A percentile compares a stretch with the other conserved stretches of the same genome.
These are phyloP conservation scores for Abrostola tripartita DNA, from an alignment of 2,888 invertebrate genomes.

Conservation along the genomic window DNA sequence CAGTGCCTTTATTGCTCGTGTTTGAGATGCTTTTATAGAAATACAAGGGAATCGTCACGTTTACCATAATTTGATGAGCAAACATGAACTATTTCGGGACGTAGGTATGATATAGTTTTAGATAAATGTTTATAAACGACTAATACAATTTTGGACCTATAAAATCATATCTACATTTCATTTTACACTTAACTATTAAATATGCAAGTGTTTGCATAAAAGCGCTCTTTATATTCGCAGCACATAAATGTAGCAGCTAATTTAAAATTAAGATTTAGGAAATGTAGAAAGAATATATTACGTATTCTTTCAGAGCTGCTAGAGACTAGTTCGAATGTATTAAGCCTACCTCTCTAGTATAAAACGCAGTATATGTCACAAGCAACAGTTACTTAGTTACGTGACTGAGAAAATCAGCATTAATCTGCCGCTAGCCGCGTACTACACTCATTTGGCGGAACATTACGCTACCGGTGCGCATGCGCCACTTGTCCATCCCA, in stretches of 20 bases:
- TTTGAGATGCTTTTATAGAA: slow-evolving; percentile 63
- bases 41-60: slow-evolving; percentile 60
- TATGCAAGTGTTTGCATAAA: not conserved
- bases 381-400: slow-evolving; percentile 74
- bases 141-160: slow-evolving; percentile 7
- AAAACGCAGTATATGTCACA: slow-evolving; percentile 48
- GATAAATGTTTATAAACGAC: slow-evolving; percentile 24
- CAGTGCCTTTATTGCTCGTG: slow-evolving; percentile 57
- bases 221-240: slow-evolving; percentile 11
- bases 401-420: slow-evolving; percentile 76
- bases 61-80: slow-evolving; percentile 51
- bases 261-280: slow-evolving; percentile 21
- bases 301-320: slow-evolving; percentile 25
- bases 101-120: slow-evolving; percentile 8
- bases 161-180: too few relatives aligned
- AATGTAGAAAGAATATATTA: slow-evolving; percentile 13
- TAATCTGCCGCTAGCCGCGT: slow-evolving; percentile 60
- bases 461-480: slow-evolving; percentile 55
- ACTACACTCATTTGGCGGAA: slow-evolving; percentile 53
- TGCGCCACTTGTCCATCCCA: slow-evolving; percentile 50
- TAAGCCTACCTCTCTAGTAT: slow-evolving; percentile 50
- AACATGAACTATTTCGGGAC: slow-evolving; percentile 49
- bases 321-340: slow-evolving; percentile 48
- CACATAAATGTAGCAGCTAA: slow-evolving; percentile 1
- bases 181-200: not conserved